A percentile compares a stretch with the other conserved stretches of the same genome.
Conservation (phyloP, 2,888 invertebrate genomes). For the Phorcus lineatus region DNA sequence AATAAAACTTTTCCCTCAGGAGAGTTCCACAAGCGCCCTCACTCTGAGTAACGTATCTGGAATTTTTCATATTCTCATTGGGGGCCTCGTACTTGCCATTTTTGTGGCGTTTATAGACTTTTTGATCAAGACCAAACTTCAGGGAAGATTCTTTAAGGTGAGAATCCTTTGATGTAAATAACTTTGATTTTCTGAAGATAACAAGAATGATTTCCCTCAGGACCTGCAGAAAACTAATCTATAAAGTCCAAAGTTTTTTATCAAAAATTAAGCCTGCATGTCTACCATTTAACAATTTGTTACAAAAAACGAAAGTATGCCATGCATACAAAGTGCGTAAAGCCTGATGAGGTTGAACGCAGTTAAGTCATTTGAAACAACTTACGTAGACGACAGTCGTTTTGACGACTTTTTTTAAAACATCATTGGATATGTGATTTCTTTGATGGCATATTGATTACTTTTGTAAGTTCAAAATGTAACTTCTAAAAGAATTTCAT, state of each 20-base stretch:
- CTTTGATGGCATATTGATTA: too few relatives aligned
- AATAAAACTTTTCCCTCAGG: constrained; percentile 24
- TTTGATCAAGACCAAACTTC: constrained; percentile 38
- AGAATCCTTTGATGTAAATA: neutral
- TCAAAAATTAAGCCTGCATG: too few relatives aligned
- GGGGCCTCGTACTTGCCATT: constrained; percentile 47
- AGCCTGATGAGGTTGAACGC: too few relatives aligned
- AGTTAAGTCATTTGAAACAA: too few relatives aligned
- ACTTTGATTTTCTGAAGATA: neutral
- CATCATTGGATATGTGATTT: too few relatives aligned
- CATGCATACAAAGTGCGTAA: too few relatives aligned
- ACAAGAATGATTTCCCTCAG: neutral
- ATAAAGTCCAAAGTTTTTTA: neutral
- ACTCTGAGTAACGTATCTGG: constrained; percentile 51
- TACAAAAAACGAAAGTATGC: too few relatives aligned
- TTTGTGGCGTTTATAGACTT: constrained; percentile 46
- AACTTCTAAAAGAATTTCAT: too few relatives aligned
- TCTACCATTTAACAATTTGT: too few relatives aligned
- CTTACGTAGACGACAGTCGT: too few relatives aligned
- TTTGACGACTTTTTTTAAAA: too few relatives aligned
- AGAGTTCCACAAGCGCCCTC: constrained; percentile 44
- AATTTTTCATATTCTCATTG: constrained; percentile 52
- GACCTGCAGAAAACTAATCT: neutral
- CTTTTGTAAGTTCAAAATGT: too few relatives aligned
- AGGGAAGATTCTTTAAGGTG: constrained; percentile 35